Evolutionary conservation across 1,140 invertebrate species (phyloP), one percentile per base, ranked within the genome.

Genomic region (Procambarus clarkii): DNA sequence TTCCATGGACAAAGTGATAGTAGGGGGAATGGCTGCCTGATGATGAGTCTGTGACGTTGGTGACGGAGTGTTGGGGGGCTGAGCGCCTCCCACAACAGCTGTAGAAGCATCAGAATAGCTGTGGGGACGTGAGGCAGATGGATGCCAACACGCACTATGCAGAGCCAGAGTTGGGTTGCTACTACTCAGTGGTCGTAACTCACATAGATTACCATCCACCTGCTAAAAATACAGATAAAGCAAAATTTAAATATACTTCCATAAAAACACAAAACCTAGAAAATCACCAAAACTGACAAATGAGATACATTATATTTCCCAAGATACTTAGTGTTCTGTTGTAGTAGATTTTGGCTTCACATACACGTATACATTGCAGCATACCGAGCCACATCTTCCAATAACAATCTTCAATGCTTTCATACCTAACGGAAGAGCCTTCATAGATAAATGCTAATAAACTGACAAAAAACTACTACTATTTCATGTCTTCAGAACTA

Each of bases 81-180:
- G 84, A 34, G 21, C 44, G 46, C 86, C 60, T 15, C 87, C 92
- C 69, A 74, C 54, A 64, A 89, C 34, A 76, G 88, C 79, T 60
- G 92, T 83, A 15, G 89, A 81, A 50, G 83, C 88, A 78, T 93
- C 92, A 69, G 92, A 93, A 54, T 88, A 93, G 84, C 92, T 93
- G 60, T 92, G 91, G 1, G 92, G 92, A n/a, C 92, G 92, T 0
- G 87, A 90, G 50, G 60, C 76, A 50, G 78, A 80, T 9, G 60
- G 86, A 78, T 85, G 88, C 80, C 71, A 86, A 58, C 74, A 78
- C 78, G 84, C 85, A 88, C 54, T 91, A 50, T 82, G 78, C 44
- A 91, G 50, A 18, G 92, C 91, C 48, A 93, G 82, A 0, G 91
- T 86, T 46, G 92, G 91, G 60, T 93, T 93, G 80, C 92, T 93